A percentile compares a stretch with the other conserved stretches of the same genome.
Evolutionary conservation across 2,888 invertebrate genomes (phyloP).

Genomic region (Drosophila formosana): DNA sequence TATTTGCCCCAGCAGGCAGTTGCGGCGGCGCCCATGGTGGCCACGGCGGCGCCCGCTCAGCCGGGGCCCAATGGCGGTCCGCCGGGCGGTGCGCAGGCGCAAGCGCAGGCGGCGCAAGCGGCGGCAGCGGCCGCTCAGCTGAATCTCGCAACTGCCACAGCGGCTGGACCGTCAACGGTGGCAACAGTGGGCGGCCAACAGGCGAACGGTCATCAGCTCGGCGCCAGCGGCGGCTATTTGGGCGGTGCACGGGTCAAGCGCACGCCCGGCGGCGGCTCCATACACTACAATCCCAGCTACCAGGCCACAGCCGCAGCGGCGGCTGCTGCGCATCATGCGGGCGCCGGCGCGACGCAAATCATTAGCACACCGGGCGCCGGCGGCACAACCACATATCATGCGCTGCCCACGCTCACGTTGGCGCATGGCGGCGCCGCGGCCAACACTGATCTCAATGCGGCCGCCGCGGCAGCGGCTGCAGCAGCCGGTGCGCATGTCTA

Average conservation of each 20-base stretch:
- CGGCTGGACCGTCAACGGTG: constrained; percentile 80
- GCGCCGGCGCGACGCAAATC: constrained; percentile 60
- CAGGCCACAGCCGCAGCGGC: constrained; percentile 40
- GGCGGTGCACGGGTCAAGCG: constrained; percentile 82
- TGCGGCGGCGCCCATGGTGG: constrained; percentile 79
- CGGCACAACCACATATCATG: constrained; percentile 83
- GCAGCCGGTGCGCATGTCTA: constrained; percentile 82
- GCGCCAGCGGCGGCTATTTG: constrained; percentile 59
- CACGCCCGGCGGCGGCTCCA: constrained; percentile 72
- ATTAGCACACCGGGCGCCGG: constrained; percentile 65
- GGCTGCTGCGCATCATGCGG: constrained; percentile 56
- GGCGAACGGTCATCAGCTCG: constrained; percentile 40
- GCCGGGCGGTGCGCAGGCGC: constrained; percentile 26
- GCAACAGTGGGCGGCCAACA: constrained; percentile 41
- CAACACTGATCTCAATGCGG: constrained; percentile 76
- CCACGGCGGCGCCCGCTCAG: constrained; percentile 66
- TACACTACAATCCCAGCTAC: constrained; percentile 72
- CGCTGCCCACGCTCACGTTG: constrained; percentile 80
- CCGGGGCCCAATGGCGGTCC: constrained; percentile 31
- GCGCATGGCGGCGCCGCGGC: constrained; percentile 74
- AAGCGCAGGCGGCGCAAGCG: constrained; percentile 41
- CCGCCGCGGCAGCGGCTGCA: constrained; percentile 66
- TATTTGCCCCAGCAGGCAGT: constrained; percentile 84
- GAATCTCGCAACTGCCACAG: constrained; percentile 68
- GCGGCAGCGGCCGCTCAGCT: constrained; percentile 64